Evolutionary conservation across 2,113 vertebrate species (phyloP).

Genomic region (Hemibagrus wyckioides): DNA sequence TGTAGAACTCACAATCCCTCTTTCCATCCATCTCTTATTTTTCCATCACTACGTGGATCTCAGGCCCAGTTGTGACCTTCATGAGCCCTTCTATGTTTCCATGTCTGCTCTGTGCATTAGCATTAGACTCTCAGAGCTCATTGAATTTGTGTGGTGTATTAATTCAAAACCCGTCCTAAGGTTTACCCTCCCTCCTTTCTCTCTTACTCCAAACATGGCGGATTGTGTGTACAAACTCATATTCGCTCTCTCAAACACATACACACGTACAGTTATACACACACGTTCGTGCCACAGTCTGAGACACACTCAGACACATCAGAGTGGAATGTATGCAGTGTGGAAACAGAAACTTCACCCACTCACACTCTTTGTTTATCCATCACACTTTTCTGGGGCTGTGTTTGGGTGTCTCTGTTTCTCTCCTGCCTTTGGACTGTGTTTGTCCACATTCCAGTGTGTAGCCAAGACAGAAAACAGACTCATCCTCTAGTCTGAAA

Average conservation of each 20-base stretch:
- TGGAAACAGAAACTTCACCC: neutral
- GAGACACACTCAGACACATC: neutral
- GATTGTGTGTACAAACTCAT: too few relatives aligned
- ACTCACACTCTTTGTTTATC: constrained; percentile 21
- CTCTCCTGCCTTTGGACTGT: constrained; percentile 58
- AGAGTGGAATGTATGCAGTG: neutral
- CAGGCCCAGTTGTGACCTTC: constrained; percentile 65
- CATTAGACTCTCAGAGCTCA: constrained; percentile 64
- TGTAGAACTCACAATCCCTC: neutral
- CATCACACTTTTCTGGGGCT: constrained; percentile 5
- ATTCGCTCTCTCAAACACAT: neutral
- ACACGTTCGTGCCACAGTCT: neutral
- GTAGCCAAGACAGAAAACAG: constrained; percentile 65
- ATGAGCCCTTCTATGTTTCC: constrained; percentile 68
- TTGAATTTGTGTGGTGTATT: constrained; percentile 67
- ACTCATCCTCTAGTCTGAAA: constrained; percentile 40
- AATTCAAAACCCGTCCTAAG: constrained; percentile 54
- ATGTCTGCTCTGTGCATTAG: constrained; percentile 61
- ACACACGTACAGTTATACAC: neutral
- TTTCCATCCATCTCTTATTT: constrained; percentile 44
- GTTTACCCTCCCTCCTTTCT: constrained; percentile 1
- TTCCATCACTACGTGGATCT: constrained; percentile 59
- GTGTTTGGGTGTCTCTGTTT: constrained; percentile 13
- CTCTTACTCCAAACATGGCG: constrained; percentile 37
- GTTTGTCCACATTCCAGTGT: constrained; percentile 64